Percentiles rank a stretch among this genome's conserved stretches.
Conservation (phyloP, 1,140 invertebrate genomes). For the Rhopalosiphum maidis region DNA sequence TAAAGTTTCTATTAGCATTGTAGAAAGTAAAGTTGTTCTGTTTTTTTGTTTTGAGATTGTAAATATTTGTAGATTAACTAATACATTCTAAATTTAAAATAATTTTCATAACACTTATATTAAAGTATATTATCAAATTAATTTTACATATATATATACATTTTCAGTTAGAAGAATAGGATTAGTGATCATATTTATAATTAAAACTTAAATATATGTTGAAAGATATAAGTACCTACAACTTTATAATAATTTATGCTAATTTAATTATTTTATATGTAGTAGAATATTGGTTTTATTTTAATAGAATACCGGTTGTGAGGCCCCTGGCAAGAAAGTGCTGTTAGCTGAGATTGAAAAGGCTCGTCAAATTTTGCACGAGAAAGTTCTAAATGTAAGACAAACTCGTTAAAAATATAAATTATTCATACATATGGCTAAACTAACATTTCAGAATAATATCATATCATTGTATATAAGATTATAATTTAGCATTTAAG, state of each 20-base stretch:
- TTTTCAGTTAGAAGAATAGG: not conserved
- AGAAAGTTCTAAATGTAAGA: conserved; percentile 54
- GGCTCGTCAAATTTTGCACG: conserved; percentile 48
- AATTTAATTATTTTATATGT: conserved; percentile 20
- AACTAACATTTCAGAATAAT: not conserved
- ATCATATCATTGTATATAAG: not conserved
- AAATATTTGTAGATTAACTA: not conserved
- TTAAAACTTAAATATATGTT: not conserved
- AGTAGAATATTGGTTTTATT: conserved; percentile 53
- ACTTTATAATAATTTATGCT: not conserved
- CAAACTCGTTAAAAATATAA: conserved; percentile 39
- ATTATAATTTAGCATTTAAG: not conserved
- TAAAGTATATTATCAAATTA: not conserved
- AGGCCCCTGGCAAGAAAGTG: conserved; percentile 34
- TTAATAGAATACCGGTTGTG: conserved; percentile 36
- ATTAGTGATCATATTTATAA: not conserved
- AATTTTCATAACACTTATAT: not conserved
- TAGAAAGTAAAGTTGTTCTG: not conserved
- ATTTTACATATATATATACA: not conserved
- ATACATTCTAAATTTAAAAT: not conserved
- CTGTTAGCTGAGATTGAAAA: conserved; percentile 52
- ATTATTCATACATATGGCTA: not conserved
- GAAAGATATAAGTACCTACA: not conserved
- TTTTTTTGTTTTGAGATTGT: not conserved
- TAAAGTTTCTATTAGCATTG: not conserved